Evolutionary conservation across 1,140 invertebrate genomes (phyloP), one percentile per base, ranked within the genome.

Genomic region (Harlomillsia oculata): DNA sequence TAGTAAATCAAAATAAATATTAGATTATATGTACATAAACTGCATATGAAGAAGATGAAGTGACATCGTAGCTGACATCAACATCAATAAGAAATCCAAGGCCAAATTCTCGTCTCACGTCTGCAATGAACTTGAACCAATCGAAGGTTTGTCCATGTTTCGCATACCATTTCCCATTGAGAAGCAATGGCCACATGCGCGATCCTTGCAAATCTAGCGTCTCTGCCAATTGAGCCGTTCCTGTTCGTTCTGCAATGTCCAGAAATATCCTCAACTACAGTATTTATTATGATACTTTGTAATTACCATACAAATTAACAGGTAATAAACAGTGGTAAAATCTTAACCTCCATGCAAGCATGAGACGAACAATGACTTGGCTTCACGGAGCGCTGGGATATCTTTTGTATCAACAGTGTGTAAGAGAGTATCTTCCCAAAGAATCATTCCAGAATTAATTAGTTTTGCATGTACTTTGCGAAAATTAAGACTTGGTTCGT

Each of bases 261-360:
- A 26, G 25, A 44, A 44, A 21, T 6, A 44, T 16, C 2, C 25
- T 16, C 39, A 41, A 3, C 18, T 16, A 41, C 16, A 21, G 2
- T 14, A 16, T 9, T 3, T 14, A 20, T 41, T 3, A 14, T 16
- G 23, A 41, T 41, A 41, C 2, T 2, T 20, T 3, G 18, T 16
- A 41, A 9, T 20, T 9, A 5, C 1, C 21, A 48, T 32, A 32
- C n/a, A n/a, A n/a, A n/a, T n/a, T n/a, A n/a, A n/a, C n/a, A n/a
- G n/a, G n/a, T n/a, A n/a, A n/a, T n/a, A n/a, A n/a, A n/a, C n/a
- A n/a, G n/a, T n/a, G n/a, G n/a, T n/a, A n/a, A n/a, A n/a, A n/a
- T n/a, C 11, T 30, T 29, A 32, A 48, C 45, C 45, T 48, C 34
- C 45, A 32, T 48, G n/a, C 45, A 48, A 32, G 16, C 45, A 48